Conservation (phyloP, 2,113 vertebrate genomes). For the Aramus guarauna region DNA sequence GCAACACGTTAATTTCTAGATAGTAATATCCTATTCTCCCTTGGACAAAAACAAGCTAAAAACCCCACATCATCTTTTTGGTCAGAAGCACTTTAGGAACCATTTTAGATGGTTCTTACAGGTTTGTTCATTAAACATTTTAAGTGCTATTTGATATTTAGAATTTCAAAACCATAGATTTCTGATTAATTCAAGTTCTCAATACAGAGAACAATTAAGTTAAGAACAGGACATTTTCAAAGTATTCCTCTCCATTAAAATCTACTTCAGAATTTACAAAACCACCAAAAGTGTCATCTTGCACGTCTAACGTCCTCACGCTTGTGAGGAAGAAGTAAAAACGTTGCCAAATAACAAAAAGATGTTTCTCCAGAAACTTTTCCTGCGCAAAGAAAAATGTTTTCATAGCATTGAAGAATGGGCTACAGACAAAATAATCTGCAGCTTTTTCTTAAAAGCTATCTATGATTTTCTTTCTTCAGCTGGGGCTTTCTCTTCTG, state of each 20-base stretch:
- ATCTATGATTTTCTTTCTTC: background rate
- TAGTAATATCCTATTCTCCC: background rate
- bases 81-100: background rate
- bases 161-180: background rate
- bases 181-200: background rate
- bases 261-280: background rate
- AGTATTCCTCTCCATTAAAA: background rate
- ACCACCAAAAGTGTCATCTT: accelerated
- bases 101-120: background rate
- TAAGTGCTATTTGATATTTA: background rate
- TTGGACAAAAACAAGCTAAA: background rate
- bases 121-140: background rate
- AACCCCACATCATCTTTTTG: background rate
- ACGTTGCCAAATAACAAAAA: background rate
- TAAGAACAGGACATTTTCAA: background rate
- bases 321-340: background rate
- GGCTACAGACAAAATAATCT: background rate
- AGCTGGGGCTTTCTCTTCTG: background rate
- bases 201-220: background rate
- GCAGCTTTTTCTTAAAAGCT: background rate
- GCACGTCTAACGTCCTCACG: background rate
- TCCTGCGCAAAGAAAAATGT: background rate
- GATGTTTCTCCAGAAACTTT: background rate
- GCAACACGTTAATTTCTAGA: background rate
- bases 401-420: background rate